Base-by-base conservation (phyloP, 2,888 invertebrate species). In the Acrobeloides nanus region DNA sequence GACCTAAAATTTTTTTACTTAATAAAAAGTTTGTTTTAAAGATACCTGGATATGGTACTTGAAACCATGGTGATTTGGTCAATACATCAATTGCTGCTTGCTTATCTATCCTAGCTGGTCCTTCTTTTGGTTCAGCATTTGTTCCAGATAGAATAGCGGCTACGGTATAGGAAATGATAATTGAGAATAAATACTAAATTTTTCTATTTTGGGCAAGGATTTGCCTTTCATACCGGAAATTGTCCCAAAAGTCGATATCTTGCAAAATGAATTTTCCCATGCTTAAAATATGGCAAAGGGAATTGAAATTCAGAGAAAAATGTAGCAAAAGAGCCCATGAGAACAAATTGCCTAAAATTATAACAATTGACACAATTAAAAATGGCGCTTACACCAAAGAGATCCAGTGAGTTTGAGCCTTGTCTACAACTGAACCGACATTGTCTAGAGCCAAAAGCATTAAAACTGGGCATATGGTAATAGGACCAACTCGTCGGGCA, bases 401-500 rank as follows among this genome's bases (percentile, higher is more conserved):
- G 6, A 68, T 59, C 65, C 66, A 68, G 40, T 68, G 68, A 12
- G 60, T 43, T 1, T 52, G 40, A 2, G 61, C 48, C 35, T 68
- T 66, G 31, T 63, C 61, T 23, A 63, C 53, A 32, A 62, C 56
- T 1, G 66, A 61, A 18, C 62, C 64, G 8, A 62, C 57, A 7
- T 61, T 59, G 12, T 56, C 53, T 8, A 55, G 38, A 20, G 57
- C 55, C 12, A 69, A 56, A 1, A 71, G 57, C n/a, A 64, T 46
- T 53, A 69, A 56, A 2, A 70, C 44, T 7, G 70, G 69, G n/a
- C 61, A 51, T 10, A 68, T 63, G 7, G 67, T 68, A 33, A 71
- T 51, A 0, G 68, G 68, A 6, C 68, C 68, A 26, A 68, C 55
- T 25, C 61, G 53, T 20, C 51, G 55, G 17, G 66, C 52, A 6